Base-by-base conservation (phyloP, 1,140 invertebrate species). In the Trachelipus rathkii region DNA sequence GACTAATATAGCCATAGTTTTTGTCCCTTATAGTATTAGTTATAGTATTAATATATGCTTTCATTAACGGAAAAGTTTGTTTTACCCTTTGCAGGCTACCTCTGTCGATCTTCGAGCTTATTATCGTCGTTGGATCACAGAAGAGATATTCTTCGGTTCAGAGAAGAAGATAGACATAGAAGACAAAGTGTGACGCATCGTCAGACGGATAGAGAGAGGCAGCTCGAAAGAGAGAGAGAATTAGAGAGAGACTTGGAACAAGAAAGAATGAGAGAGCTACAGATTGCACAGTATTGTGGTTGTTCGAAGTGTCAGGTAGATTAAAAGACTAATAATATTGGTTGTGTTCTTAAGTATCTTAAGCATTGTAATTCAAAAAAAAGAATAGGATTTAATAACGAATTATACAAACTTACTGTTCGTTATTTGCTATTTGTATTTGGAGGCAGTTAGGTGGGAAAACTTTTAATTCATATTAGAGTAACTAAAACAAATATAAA, bases 251-350 rank as follows among this genome's bases (percentile, higher is more conserved):
- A 75, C 43, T 53, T 75, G 15, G 73, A 75, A 24, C 71, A 69
- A 8, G 79, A 81, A 53, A 23, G 77, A 4, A 74, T 77, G 24
- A 46, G 79, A 10, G 77, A 81, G 13, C 72, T 81, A 5, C 79
- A 81, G 68, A 60, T 81, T 19, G 79, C 79, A 1, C 79, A 81
- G 60, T 81, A 81, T 67, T 81, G 79, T 45, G 79, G 79, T n/a
- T 81, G 79, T 68, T 69, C 77, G 4, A 81, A 81, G 67, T 81
- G 79, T 53, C 79, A 80, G 77, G 79, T 80, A 24, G 60, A 69
- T 5, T n/a, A 60, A 66, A 66, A 60, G 11, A 60, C 11, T n/a
- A n/a, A 60, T 11, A 11, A n/a, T n/a, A 11, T 60, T n/a, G 11
- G 53, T 11, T 60, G 11, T 60, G 11, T 60, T 11, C n/a, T 60